Evolutionary conservation across 23 tunicate genomes (phyloP).

Genomic region (Halocynthia aurantium): DNA sequence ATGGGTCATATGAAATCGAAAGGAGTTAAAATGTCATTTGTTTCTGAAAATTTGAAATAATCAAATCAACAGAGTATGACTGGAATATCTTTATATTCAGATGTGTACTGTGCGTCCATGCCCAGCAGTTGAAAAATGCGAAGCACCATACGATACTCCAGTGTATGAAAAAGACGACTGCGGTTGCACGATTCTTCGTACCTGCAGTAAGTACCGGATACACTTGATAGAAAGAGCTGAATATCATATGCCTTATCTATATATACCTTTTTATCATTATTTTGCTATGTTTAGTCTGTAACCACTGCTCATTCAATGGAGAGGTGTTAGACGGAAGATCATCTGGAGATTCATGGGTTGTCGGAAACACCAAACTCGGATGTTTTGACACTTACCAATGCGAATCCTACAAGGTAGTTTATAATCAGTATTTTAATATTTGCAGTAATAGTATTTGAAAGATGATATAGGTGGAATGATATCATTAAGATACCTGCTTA

Average conservation of each 20-base stretch:
- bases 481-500: too few species aligned
- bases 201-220: slow-evolving; percentile 33
- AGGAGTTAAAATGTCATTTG: neutral
- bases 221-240: neutral
- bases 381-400: slow-evolving; percentile 56
- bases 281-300: slow-evolving; percentile 13
- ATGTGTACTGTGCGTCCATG: slow-evolving; percentile 29
- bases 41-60: neutral
- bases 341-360: slow-evolving; percentile 30
- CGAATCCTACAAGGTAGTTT: slow-evolving; percentile 24
- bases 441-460: too few species aligned
- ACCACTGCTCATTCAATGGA: slow-evolving; percentile 26
- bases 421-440: too few species aligned
- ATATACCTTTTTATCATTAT: neutral
- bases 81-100: neutral
- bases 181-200: slow-evolving; percentile 40
- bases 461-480: too few species aligned
- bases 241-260: neutral
- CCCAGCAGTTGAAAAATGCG: slow-evolving; percentile 29
- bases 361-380: slow-evolving; percentile 28
- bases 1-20: too few species aligned
- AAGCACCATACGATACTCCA: slow-evolving; percentile 32
- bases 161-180: slow-evolving; percentile 28
- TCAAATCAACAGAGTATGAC: neutral
- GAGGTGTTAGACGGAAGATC: slow-evolving; percentile 29